Evolutionary conservation across 2,113 vertebrate species (phyloP).

Genomic region (Brachirus orientalis): DNA sequence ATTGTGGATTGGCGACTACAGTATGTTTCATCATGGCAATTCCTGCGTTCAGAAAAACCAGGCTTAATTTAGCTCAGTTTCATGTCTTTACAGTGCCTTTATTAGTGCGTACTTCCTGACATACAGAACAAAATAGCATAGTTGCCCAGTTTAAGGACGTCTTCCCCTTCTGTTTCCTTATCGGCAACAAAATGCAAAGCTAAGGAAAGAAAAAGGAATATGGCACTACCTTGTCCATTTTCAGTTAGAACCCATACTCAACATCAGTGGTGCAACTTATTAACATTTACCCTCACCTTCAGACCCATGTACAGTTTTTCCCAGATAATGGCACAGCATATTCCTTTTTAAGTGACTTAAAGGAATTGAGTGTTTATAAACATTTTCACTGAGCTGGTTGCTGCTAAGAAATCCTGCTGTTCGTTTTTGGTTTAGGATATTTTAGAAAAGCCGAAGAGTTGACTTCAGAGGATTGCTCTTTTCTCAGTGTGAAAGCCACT

Average conservation of each 20-base stretch:
- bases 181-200: constrained; percentile 37
- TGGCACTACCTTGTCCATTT: constrained; percentile 73
- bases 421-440: not conserved
- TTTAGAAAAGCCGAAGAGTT: constrained; percentile 29
- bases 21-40: too few relatives aligned
- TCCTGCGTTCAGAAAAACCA: too few relatives aligned
- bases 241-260: constrained; percentile 50
- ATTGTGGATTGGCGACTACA: too few relatives aligned
- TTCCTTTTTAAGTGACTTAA: not conserved
- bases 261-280: constrained; percentile 60
- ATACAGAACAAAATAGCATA: constrained; percentile 10
- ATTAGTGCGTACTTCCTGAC: constrained; percentile 32
- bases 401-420: not conserved
- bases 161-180: constrained; percentile 17
- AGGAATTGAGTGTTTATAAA: not conserved
- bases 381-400: constrained; percentile 4
- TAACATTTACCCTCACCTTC: constrained; percentile 32
- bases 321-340: not conserved
- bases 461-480: constrained; percentile 46
- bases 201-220: constrained; percentile 56
- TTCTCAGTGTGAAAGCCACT: constrained; percentile 64
- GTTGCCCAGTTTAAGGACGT: constrained; percentile 39
- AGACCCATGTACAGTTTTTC: constrained; percentile 7
- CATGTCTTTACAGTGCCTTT: too few relatives aligned
- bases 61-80: too few relatives aligned